phyloP scores from a whole-genome alignment of 2,113 vertebrate genomes.

The Clinocottus analis region DNA sequence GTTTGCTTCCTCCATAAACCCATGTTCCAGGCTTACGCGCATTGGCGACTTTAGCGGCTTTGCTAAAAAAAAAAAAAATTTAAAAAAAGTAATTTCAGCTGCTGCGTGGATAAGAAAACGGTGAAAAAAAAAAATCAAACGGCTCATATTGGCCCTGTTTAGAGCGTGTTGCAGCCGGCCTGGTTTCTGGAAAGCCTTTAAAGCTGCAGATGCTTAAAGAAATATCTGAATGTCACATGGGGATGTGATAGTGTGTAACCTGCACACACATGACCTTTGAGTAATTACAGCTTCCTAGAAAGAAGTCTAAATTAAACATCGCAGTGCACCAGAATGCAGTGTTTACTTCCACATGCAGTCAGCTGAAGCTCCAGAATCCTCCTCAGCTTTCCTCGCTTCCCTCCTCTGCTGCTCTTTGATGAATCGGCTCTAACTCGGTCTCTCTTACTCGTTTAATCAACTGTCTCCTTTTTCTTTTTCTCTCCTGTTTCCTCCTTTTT shows the following conservation, averaged over 20 bases:
- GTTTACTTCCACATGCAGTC: slow-evolving; percentile 31
- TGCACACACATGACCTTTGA: neutral
- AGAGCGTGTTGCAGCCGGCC: slow-evolving; percentile 55
- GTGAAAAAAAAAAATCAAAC: neutral
- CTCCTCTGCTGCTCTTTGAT: slow-evolving; percentile 54
- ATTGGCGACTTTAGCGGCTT: slow-evolving; percentile 74
- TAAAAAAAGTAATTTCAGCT: slow-evolving; percentile 57
- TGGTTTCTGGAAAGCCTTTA: slow-evolving; percentile 62
- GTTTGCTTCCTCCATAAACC: slow-evolving; percentile 74
- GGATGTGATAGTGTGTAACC: slow-evolving; percentile 31
- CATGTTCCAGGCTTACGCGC: slow-evolving; percentile 72
- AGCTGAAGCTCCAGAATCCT: slow-evolving; percentile 29
- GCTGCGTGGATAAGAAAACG: slow-evolving; percentile 51
- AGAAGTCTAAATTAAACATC: neutral
- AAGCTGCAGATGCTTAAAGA: slow-evolving; percentile 42
- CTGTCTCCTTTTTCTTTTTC: slow-evolving; percentile 40
- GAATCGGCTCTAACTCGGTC: slow-evolving; percentile 69
- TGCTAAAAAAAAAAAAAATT: slow-evolving; percentile 49
- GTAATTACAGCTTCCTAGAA: slow-evolving; percentile 41
- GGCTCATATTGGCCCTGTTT: slow-evolving; percentile 59
- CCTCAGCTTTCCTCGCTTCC: slow-evolving; percentile 48
- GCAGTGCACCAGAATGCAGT: neutral
- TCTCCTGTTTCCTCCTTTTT: slow-evolving; percentile 20
- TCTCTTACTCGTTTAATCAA: slow-evolving; percentile 68
- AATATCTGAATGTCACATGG: slow-evolving; percentile 26